Evolutionary conservation across 2,888 invertebrate genomes (phyloP).

Genomic region (Calephelis perditalis): DNA sequence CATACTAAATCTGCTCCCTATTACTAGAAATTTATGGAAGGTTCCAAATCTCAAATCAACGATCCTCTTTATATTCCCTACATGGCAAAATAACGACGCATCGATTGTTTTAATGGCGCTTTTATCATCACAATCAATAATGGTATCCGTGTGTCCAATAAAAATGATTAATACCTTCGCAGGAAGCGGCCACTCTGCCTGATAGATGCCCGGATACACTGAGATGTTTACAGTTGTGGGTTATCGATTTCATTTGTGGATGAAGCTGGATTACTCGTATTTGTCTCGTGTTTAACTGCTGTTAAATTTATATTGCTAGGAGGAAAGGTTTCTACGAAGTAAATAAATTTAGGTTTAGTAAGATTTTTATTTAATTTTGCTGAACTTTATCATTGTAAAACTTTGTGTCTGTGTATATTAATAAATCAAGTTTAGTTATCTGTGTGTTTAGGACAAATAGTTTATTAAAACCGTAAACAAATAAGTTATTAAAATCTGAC

Average conservation of each 20-base stretch:
- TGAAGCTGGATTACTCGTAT: no score
- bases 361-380: no score
- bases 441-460: no score
- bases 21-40: not conserved
- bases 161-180: slow-evolving; percentile 57
- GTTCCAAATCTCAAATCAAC: slow-evolving; percentile 10
- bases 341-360: no score
- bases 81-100: slow-evolving; percentile 26
- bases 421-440: no score
- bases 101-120: slow-evolving; percentile 48
- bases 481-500: no score
- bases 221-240: slow-evolving; percentile 28
- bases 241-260: slow-evolving; percentile 14
- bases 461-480: no score
- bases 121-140: slow-evolving; percentile 64
- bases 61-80: slow-evolving; percentile 2
- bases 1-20: not conserved
- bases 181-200: slow-evolving; percentile 46
- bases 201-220: slow-evolving; percentile 44
- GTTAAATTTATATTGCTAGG: no score
- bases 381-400: no score
- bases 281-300: no score
- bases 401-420: no score
- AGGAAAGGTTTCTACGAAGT: no score
- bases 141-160: slow-evolving; percentile 52